Percentiles rank a stretch among this genome's conserved stretches.
These are phyloP conservation scores for Diachrysia chrysitis DNA, from an alignment of 2,888 invertebrate species.

Conservation along the genomic window DNA sequence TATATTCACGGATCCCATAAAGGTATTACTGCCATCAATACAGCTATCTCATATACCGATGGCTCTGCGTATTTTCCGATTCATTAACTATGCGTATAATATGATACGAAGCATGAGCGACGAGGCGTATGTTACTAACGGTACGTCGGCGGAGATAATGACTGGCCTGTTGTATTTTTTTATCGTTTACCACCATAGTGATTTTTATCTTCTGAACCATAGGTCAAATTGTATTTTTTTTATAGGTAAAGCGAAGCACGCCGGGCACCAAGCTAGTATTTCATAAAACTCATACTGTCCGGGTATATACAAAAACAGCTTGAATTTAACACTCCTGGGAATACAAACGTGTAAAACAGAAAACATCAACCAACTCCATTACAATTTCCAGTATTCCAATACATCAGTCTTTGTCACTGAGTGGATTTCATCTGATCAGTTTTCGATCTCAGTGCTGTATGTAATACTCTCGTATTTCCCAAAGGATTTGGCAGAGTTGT, in stretches of 20 bases:
- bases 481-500: background rate
- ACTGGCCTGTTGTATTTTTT: no score
- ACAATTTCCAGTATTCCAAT: slow-evolving; percentile 4
- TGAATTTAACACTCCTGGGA: background rate
- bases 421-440: slow-evolving; percentile 15
- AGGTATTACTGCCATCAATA: slow-evolving; percentile 40
- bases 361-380: slow-evolving; percentile 13
- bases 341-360: background rate
- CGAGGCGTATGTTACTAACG: slow-evolving; percentile 10
- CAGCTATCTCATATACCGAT: slow-evolving; percentile 26
- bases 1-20: no score
- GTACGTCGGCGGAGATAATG: no score
- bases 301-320: no score
- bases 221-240: no score
- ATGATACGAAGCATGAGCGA: slow-evolving; percentile 37
- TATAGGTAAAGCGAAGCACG: no score
- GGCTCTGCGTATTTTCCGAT: slow-evolving; percentile 42
- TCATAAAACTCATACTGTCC: no score
- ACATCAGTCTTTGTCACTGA: slow-evolving; percentile 18
- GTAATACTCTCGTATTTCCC: background rate
- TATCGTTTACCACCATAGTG: no score
- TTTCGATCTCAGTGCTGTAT: background rate
- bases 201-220: no score
- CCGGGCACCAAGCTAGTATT: no score
- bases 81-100: slow-evolving; percentile 48